Conservation (phyloP, 2,113 vertebrate genomes). For the Lamprologus ornatipinnis region DNA sequence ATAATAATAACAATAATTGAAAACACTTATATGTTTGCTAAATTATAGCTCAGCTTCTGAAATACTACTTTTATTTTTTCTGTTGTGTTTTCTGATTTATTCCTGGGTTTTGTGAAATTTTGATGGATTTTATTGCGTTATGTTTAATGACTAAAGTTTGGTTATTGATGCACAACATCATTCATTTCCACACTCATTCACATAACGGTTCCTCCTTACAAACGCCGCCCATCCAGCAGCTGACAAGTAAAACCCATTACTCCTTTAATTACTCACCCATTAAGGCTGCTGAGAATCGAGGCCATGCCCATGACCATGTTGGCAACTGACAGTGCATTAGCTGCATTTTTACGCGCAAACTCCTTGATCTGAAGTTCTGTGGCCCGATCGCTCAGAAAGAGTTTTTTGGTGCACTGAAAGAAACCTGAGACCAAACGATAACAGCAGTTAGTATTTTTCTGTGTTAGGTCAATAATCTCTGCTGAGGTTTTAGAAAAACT, state of each 20-base stretch:
- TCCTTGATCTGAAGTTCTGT: slow-evolving; percentile 65
- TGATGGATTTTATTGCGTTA: rapidly evolving
- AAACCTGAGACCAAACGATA: slow-evolving; percentile 70
- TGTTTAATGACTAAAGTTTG: not conserved
- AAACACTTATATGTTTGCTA: not conserved
- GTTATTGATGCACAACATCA: not conserved
- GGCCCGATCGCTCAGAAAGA: slow-evolving; percentile 61
- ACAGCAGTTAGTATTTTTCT: slow-evolving; percentile 30
- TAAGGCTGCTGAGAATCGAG: slow-evolving; percentile 85
- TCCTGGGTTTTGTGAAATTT: not conserved
- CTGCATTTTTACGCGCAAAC: slow-evolving; percentile 80
- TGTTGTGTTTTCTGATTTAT: not conserved
- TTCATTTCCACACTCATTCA: not conserved
- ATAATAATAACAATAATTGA: not conserved
- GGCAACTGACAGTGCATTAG: slow-evolving; percentile 80
- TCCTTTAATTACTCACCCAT: slow-evolving; percentile 67
- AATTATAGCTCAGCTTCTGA: not conserved
- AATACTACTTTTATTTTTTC: not conserved
- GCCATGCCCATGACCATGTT: slow-evolving; percentile 86
- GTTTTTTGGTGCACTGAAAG: slow-evolving; percentile 71
- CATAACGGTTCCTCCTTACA: not conserved
- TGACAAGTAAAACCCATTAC: not conserved
- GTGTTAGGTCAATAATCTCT: not conserved
- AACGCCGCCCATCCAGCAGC: not conserved
- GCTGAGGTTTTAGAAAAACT: not conserved